Evolutionary conservation across 2,797 vertebrate genomes (phyloP).

Genomic region (Sebastes jordani): DNA sequence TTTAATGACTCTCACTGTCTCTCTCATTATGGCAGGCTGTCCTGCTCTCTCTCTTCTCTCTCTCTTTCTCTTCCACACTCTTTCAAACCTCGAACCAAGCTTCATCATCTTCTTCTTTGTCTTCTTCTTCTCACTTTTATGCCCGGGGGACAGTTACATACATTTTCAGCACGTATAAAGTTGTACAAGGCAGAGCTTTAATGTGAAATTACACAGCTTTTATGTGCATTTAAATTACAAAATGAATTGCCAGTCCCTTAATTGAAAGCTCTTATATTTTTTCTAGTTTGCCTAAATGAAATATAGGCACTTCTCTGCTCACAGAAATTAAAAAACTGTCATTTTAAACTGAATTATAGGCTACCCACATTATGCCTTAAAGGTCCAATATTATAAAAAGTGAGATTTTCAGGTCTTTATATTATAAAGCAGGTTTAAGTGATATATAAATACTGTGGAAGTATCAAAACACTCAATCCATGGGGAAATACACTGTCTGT

Average conservation of each 20-base stretch:
- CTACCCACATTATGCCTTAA: no score
- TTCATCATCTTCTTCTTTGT: not conserved
- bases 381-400: no score
- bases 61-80: not conserved
- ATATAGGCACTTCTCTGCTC: not conserved
- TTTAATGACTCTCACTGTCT: constrained; percentile 60
- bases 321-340: not conserved
- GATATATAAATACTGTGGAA: no score
- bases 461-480: no score
- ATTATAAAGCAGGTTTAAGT: no score
- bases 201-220: not conserved
- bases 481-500: no score
- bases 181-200: not conserved
- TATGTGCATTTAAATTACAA: not conserved
- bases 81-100: not conserved
- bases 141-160: not conserved
- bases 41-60: constrained; percentile 6
- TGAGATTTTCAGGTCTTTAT: no score
- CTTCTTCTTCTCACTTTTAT: not conserved
- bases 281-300: not conserved
- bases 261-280: not conserved
- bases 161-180: not conserved
- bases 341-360: not conserved
- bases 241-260: not conserved
- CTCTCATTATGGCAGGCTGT: constrained; percentile 42